These are phyloP conservation scores for Aurelia aurita DNA, from an alignment of 30 jellyfish, hydroid and myxozoan genomes.

Conservation along the genomic window DNA sequence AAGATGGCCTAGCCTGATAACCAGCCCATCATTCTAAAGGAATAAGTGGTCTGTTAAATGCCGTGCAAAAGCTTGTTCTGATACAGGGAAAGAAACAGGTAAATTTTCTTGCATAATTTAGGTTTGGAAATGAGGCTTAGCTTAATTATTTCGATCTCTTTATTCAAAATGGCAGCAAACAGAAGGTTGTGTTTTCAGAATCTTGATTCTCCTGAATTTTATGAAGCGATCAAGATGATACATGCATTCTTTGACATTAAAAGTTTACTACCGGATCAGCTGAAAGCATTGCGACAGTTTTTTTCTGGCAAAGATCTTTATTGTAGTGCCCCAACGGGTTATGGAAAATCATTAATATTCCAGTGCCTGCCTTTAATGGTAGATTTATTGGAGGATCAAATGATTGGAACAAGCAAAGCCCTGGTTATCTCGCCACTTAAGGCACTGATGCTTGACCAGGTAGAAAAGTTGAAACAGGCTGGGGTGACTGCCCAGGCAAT, in stretches of 20 bases:
- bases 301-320: slow-evolving; percentile 12
- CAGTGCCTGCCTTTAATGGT: slow-evolving; percentile 11
- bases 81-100: too few relatives aligned
- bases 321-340: too few relatives aligned
- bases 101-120: too few relatives aligned
- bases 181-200: too few relatives aligned
- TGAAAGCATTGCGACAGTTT: background rate
- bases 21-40: too few relatives aligned
- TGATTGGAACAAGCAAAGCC: background rate
- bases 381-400: slow-evolving; percentile 15
- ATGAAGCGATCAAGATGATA: background rate
- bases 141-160: too few relatives aligned
- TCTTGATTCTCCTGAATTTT: too few relatives aligned
- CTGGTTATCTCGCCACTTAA: slow-evolving; percentile 30
- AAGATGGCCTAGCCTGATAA: too few relatives aligned
- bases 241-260: background rate
- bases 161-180: too few relatives aligned
- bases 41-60: too few relatives aligned
- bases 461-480: background rate
- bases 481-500: slow-evolving; percentile 11
- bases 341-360: slow-evolving; percentile 24
- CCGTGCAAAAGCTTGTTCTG: too few relatives aligned
- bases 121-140: too few relatives aligned
- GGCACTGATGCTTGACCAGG: slow-evolving; percentile 35
- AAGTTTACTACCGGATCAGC: background rate